Conservation (phyloP, 92 coral and sea anemone genomes). For the Heliopora coerulea region DNA sequence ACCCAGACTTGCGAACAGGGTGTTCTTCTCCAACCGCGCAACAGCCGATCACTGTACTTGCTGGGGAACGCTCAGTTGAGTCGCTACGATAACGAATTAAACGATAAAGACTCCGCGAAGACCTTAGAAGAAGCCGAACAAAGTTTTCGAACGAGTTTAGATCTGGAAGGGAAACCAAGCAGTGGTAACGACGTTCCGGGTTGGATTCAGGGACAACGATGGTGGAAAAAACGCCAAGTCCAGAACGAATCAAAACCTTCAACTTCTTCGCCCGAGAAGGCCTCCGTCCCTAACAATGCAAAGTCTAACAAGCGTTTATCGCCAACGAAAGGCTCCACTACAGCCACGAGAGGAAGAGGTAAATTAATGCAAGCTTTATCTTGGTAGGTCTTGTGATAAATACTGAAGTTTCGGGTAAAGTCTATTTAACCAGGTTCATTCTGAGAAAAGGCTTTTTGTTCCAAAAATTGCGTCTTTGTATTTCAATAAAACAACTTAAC, state of each 20-base stretch:
- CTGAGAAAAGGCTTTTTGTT: too few species aligned
- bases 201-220: conserved; percentile 65
- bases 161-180: conserved; percentile 75
- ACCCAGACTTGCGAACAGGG: conserved; percentile 91
- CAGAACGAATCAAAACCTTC: conserved; percentile 56
- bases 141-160: conserved; percentile 81
- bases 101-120: conserved; percentile 50
- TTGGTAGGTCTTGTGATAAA: too few species aligned
- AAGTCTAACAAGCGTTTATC: conserved; percentile 21
- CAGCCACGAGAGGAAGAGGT: conserved; percentile 35
- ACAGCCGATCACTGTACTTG: conserved; percentile 80
- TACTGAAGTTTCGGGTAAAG: too few species aligned
- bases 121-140: conserved; percentile 74
- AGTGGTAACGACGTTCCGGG: conserved; percentile 65
- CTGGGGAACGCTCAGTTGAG: conserved; percentile 89
- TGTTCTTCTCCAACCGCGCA: conserved; percentile 78
- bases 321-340: conserved; percentile 43
- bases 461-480: too few species aligned
- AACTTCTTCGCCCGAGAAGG: conserved; percentile 52
- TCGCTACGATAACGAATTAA: conserved; percentile 77
- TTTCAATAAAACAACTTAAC: too few species aligned
- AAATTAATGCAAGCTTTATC: not conserved
- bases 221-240: conserved; percentile 79
- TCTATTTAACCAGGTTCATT: too few species aligned
- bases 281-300: conserved; percentile 33